A percentile compares a stretch with the other conserved stretches of the same genome.
phyloP scores from a whole-genome alignment of 2,113 vertebrate genomes.

The Phocoena sinus region DNA sequence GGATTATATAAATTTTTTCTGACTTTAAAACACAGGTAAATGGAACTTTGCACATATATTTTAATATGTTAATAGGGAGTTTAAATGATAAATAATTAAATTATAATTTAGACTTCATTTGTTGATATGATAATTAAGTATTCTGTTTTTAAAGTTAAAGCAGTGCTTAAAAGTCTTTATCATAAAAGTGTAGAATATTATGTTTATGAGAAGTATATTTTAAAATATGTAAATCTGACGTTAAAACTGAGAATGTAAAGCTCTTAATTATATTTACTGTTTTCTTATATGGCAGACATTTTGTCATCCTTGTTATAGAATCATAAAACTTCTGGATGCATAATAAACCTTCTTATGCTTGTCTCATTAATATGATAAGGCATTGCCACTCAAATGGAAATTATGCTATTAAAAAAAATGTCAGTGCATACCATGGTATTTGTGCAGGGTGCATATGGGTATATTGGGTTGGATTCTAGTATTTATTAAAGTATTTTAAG shows the following conservation, averaged over 20 bases:
- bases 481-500: neutral
- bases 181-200: neutral
- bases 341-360: neutral
- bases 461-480: neutral
- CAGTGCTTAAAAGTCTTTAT: neutral
- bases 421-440: neutral
- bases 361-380: conserved; percentile 43
- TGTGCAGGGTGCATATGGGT: neutral
- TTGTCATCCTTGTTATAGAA: conserved; percentile 39
- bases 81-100: neutral
- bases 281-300: neutral
- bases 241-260: conserved; percentile 26
- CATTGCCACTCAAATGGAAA: conserved; percentile 21
- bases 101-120: neutral
- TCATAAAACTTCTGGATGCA: conserved; percentile 17
- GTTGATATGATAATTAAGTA: neutral
- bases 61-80: neutral
- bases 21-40: neutral
- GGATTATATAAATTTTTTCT: neutral
- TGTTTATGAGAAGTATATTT: neutral
- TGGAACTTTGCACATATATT: neutral
- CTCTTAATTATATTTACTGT: conserved; percentile 47
- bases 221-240: neutral
- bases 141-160: neutral
- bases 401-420: neutral